Conservation (phyloP, 2,113 vertebrate genomes). For the Carlito syrichta region DNA sequence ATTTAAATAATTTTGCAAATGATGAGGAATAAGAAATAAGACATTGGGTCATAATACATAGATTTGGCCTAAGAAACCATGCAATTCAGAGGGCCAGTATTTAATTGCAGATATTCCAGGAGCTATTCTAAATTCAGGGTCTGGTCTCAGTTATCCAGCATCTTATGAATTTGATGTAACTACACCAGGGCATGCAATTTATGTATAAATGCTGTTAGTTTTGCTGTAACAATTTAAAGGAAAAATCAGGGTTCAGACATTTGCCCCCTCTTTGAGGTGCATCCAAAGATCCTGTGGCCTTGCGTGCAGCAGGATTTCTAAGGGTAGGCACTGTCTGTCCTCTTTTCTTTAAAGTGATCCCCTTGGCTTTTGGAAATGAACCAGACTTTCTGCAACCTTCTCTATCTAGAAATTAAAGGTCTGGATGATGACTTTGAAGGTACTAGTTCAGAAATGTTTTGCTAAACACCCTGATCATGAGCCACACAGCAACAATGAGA, state of each 20-base stretch:
- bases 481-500: too few species aligned
- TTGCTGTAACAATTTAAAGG: background rate
- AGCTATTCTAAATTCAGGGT: background rate
- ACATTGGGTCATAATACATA: background rate
- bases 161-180: background rate
- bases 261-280: background rate
- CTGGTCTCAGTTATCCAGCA: background rate
- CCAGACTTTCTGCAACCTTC: background rate
- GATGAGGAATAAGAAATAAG: slow-evolving; percentile 13
- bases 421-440: background rate
- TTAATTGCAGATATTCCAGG: background rate
- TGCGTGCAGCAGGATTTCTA: background rate
- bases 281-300: too few species aligned
- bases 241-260: background rate
- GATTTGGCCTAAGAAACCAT: background rate
- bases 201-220: background rate
- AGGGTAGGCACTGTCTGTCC: rapidly evolving
- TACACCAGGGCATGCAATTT: background rate
- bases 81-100: background rate
- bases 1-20: slow-evolving; percentile 47
- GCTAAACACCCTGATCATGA: background rate
- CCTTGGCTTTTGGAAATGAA: background rate
- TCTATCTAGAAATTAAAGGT: background rate
- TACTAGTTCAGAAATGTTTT: background rate
- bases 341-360: background rate